phyloP scores from a whole-genome alignment of 2,888 invertebrate genomes.

The Venustoraphidia nigricollis region DNA sequence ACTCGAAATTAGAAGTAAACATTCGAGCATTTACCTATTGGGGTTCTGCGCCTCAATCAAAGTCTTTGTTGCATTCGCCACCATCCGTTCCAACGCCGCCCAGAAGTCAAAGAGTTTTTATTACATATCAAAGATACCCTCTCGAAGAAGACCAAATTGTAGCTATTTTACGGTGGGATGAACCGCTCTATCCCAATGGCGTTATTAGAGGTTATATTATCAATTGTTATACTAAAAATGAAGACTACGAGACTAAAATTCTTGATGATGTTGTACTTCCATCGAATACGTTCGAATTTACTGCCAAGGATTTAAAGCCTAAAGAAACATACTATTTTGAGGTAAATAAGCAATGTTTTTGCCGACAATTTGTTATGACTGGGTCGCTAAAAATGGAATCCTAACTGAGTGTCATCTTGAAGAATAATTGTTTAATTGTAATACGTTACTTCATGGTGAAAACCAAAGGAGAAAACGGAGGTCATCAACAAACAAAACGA shows the following conservation, averaged over 20 bases:
- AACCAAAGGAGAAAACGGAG: too few relatives aligned
- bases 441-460: too few relatives aligned
- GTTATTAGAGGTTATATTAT: slow-evolving; percentile 56
- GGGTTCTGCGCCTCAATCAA: slow-evolving; percentile 54
- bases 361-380: not conserved
- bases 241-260: slow-evolving; percentile 30
- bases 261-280: slow-evolving; percentile 35
- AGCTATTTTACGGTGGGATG: slow-evolving; percentile 66
- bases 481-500: too few relatives aligned
- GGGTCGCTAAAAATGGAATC: not conserved
- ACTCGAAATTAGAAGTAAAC: slow-evolving; percentile 52
- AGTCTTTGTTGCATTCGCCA: slow-evolving; percentile 54
- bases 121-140: slow-evolving; percentile 34
- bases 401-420: too few relatives aligned
- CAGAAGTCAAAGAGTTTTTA: slow-evolving; percentile 53
- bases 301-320: slow-evolving; percentile 36
- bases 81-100: slow-evolving; percentile 69
- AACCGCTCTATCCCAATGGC: slow-evolving; percentile 59
- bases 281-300: slow-evolving; percentile 38
- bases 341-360: slow-evolving; percentile 24
- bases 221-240: slow-evolving; percentile 35
- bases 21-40: slow-evolving; percentile 74
- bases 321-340: slow-evolving; percentile 53
- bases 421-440: too few relatives aligned
- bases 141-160: slow-evolving; percentile 24